Evolutionary conservation across 2,113 vertebrate genomes (phyloP).

Genomic region (Brachionichthys hirsutus): DNA sequence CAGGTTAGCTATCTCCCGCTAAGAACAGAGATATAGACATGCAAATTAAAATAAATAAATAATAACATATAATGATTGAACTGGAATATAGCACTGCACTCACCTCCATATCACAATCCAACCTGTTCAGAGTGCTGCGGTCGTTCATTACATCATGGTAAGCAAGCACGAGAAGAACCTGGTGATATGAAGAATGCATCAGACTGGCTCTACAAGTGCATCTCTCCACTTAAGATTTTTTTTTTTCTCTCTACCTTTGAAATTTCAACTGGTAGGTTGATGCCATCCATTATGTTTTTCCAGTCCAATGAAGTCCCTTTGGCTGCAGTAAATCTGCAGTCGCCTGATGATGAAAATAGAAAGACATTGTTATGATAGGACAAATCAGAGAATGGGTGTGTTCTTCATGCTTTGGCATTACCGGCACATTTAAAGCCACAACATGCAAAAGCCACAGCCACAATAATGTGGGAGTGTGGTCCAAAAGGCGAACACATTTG

Average conservation of each 20-base stretch:
- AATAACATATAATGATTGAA: too few relatives aligned
- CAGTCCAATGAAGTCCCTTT: conserved; percentile 72
- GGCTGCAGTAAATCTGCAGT: conserved; percentile 74
- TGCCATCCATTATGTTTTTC: conserved; percentile 76
- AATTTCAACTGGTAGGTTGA: conserved; percentile 78
- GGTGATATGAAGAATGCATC: not conserved
- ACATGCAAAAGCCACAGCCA: not conserved
- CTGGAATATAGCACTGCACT: not conserved
- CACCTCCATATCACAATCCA: conserved; percentile 87
- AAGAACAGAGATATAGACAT: not conserved
- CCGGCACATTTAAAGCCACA: conserved; percentile 4
- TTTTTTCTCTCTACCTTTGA: conserved; percentile 81
- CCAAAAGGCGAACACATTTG: not conserved
- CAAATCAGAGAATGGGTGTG: not conserved
- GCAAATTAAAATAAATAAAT: not conserved
- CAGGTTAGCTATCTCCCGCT: conserved; percentile 84
- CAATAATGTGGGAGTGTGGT: not conserved
- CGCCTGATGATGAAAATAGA: conserved; percentile 67
- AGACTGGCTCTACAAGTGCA: not conserved
- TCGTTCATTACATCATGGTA: conserved; percentile 84
- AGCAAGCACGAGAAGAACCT: conserved; percentile 81
- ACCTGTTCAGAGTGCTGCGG: conserved; percentile 72
- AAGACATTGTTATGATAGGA: not conserved
- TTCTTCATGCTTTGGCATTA: not conserved
- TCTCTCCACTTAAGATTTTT: not conserved